These are phyloP conservation scores for Leptopterna dolabrata DNA, from an alignment of 2,888 invertebrate genomes.

Conservation along the genomic window DNA sequence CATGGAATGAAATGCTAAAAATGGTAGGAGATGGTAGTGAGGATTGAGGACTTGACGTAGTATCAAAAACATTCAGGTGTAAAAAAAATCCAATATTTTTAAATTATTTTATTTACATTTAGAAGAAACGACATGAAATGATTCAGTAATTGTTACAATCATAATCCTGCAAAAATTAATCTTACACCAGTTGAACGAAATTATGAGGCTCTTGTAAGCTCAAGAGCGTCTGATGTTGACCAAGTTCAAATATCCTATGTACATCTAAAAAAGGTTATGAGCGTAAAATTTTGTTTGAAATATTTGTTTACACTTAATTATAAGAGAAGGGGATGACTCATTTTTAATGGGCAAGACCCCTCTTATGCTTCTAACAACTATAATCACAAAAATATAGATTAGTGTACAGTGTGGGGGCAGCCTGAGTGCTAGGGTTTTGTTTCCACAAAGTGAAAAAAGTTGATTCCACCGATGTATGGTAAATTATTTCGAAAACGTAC, in stretches of 20 bases:
- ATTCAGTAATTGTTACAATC: neutral
- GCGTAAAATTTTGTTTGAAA: neutral
- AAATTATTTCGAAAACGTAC: too few species aligned
- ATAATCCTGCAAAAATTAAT: neutral
- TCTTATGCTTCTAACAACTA: neutral
- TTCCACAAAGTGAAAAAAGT: neutral
- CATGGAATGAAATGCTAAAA: too few species aligned
- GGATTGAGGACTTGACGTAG: too few species aligned
- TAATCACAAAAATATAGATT: slow-evolving; percentile 21
- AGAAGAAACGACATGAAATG: slow-evolving; percentile 10
- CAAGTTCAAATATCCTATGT: neutral
- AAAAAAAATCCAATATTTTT: too few species aligned
- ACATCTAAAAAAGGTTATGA: neutral
- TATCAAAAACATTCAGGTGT: too few species aligned
- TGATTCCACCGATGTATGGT: neutral
- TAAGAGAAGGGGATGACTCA: neutral
- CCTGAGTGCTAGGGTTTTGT: neutral
- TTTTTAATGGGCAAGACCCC: neutral
- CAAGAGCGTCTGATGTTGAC: too few species aligned
- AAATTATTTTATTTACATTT: neutral
- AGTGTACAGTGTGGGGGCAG: neutral
- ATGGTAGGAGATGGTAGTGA: too few species aligned
- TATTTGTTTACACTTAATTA: neutral
- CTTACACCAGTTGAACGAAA: neutral
- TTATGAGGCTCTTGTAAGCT: neutral